These are phyloP conservation scores for Notolepis coatsorum DNA, from an alignment of 2,797 vertebrate genomes.

Conservation along the genomic window DNA sequence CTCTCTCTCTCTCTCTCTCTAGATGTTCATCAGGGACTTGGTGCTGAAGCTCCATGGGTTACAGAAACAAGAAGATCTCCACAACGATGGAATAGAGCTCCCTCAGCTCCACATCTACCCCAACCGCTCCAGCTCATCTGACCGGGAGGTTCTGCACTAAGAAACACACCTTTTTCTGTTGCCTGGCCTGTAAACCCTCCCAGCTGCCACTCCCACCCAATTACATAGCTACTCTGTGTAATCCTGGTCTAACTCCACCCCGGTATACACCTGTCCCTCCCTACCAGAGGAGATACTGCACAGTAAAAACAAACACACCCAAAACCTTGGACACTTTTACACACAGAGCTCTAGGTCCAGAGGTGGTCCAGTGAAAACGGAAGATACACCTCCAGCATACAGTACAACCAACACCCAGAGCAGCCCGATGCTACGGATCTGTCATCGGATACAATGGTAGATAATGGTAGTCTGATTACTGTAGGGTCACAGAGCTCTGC, in stretches of 20 bases:
- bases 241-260: no score
- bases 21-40: constrained; percentile 71
- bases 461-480: no score
- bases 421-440: no score
- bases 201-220: no score
- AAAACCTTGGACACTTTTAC: not conserved
- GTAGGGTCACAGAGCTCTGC: no score
- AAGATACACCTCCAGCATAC: no score
- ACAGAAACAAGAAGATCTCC: constrained; percentile 78
- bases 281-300: no score
- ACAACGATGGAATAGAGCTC: constrained; percentile 72
- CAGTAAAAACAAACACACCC: not conserved
- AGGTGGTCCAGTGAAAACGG: no score
- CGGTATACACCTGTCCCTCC: no score
- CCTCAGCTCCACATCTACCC: constrained; percentile 68
- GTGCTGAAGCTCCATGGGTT: constrained; percentile 70
- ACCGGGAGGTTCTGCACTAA: constrained; percentile 49
- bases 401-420: no score
- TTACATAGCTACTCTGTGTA: no score
- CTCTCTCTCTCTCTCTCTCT: constrained; percentile 6
- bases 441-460: no score
- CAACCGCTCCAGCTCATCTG: constrained; percentile 41
- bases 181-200: not conserved
- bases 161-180: not conserved
- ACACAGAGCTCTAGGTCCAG: not conserved